These are phyloP conservation scores for Ophion obscuratus DNA, from an alignment of 2,888 invertebrate genomes.

Conservation along the genomic window DNA sequence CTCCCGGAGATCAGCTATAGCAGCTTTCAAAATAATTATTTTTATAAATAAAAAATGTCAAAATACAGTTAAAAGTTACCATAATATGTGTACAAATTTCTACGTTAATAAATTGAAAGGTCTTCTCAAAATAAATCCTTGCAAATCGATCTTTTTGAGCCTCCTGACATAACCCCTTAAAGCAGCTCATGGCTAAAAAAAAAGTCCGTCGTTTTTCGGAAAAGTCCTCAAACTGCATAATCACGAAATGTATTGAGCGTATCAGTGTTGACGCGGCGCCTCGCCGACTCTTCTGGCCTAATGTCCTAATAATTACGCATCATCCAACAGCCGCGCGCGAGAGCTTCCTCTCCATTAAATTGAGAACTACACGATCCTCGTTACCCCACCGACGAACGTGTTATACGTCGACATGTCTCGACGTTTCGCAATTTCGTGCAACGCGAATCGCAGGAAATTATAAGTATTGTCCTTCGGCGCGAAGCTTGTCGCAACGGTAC, in stretches of 20 bases:
- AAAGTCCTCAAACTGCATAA: too few relatives aligned
- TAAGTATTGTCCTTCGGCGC: conserved; percentile 18
- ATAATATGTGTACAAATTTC: too few relatives aligned
- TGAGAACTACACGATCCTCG: not conserved
- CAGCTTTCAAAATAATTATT: too few relatives aligned
- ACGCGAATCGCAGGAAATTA: conserved; percentile 16
- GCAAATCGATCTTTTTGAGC: too few relatives aligned
- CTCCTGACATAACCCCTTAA: too few relatives aligned
- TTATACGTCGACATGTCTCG: not conserved
- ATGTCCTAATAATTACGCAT: conserved; percentile 30
- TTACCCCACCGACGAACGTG: not conserved
- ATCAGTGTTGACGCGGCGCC: conserved; percentile 27
- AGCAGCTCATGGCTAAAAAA: too few relatives aligned
- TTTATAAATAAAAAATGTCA: too few relatives aligned
- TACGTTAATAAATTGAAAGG: too few relatives aligned
- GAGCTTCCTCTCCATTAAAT: not conserved
- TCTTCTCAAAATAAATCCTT: too few relatives aligned
- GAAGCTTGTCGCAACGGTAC: conserved; percentile 36
- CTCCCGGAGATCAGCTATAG: too few relatives aligned
- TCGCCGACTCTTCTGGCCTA: conserved; percentile 20
- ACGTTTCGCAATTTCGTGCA: conserved; percentile 8
- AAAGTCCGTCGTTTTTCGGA: too few relatives aligned
- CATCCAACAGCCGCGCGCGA: not conserved
- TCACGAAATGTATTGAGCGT: not conserved
- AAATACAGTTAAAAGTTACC: too few relatives aligned